Conservation (phyloP, 1,140 invertebrate genomes). For the Conopomorpha cramerella region DNA sequence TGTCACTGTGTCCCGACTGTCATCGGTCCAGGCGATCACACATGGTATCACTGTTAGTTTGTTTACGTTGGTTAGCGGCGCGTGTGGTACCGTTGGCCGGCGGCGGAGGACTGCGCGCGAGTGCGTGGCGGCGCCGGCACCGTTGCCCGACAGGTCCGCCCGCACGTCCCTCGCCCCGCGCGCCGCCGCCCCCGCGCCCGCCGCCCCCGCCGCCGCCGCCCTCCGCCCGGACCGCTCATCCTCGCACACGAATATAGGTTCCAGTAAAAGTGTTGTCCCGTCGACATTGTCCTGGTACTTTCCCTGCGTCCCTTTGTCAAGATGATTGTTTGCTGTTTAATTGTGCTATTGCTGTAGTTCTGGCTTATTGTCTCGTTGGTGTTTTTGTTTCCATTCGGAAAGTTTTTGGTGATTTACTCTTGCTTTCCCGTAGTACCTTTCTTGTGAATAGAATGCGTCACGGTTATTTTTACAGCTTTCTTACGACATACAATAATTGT, state of each 20-base stretch:
- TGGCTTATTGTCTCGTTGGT: not conserved
- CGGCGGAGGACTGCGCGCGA: slow-evolving; percentile 47
- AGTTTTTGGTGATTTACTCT: not conserved
- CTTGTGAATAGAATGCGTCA: not conserved
- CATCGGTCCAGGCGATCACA: slow-evolving; percentile 3
- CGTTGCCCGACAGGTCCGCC: slow-evolving; percentile 56
- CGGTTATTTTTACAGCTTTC: not conserved
- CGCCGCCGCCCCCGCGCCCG: slow-evolving; percentile 16
- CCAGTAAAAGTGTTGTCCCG: slow-evolving; percentile 44
- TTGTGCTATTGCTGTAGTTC: not conserved
- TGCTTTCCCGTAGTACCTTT: not conserved
- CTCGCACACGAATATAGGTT: slow-evolving; percentile 29
- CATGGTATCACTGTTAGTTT: slow-evolving; percentile 50
- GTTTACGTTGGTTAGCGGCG: slow-evolving; percentile 43
- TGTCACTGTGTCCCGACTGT: slow-evolving; percentile 28
- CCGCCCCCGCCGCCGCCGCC: slow-evolving; percentile 16
- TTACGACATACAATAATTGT: not conserved
- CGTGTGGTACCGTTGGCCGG: slow-evolving; percentile 53
- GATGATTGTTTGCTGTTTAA: too few species aligned
- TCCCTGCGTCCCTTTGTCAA: slow-evolving; percentile 1
- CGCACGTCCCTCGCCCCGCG: slow-evolving; percentile 16
- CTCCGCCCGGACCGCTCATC: slow-evolving; percentile 12
- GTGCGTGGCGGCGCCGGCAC: slow-evolving; percentile 40
- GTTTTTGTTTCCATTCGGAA: not conserved
- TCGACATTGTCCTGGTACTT: slow-evolving; percentile 2